Percentiles rank a stretch among this genome's conserved stretches.
Conservation (phyloP, 2,113 vertebrate species). For the Bos taurus region DNA sequence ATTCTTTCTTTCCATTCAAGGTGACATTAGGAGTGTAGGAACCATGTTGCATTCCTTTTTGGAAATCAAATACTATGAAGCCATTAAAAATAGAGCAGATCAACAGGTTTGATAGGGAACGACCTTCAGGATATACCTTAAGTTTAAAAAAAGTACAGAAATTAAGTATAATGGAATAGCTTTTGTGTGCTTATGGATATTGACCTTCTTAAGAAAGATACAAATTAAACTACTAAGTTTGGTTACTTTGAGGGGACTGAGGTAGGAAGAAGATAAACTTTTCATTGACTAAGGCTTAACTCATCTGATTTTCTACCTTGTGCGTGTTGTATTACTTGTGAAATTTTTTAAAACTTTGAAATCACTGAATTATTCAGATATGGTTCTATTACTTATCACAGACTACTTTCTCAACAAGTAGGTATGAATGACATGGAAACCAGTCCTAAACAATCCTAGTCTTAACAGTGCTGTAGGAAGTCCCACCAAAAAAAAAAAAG, state of each 20-base stretch:
- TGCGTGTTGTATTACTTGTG: background rate
- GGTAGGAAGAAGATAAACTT: background rate
- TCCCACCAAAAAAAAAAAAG: no score
- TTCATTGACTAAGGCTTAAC: background rate
- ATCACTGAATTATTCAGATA: background rate
- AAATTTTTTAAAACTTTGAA: background rate
- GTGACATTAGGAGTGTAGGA: background rate
- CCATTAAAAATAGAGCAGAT: background rate
- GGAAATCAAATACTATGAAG: background rate
- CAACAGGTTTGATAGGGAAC: background rate
- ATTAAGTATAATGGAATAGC: background rate
- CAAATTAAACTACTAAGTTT: background rate
- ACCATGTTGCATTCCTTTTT: background rate
- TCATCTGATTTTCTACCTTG: background rate
- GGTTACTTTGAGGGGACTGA: background rate
- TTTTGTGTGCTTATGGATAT: background rate
- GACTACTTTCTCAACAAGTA: background rate
- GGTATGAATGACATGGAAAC: background rate
- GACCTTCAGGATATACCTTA: background rate
- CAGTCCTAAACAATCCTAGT: background rate
- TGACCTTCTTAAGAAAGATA: background rate
- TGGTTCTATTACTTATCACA: background rate
- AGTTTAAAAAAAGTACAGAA: background rate
- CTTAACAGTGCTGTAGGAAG: background rate
- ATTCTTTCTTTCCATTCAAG: background rate